phyloP scores from a whole-genome alignment of 2,113 vertebrate genomes.

The Pterophyllum scalare region DNA sequence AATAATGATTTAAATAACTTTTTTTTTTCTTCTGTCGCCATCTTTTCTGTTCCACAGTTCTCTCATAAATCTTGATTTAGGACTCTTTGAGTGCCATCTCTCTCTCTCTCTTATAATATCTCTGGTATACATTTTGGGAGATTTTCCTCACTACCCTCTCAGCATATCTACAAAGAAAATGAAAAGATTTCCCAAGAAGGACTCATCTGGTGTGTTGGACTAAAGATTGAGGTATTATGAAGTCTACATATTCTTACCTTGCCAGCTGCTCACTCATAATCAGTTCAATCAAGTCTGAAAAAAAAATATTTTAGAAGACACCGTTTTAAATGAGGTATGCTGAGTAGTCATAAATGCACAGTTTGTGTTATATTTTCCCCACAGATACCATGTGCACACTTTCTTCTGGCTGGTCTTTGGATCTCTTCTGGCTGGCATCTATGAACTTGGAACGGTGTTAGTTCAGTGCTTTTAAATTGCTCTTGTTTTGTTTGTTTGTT shows the following conservation, averaged over 20 bases:
- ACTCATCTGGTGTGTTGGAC: conserved; percentile 8
- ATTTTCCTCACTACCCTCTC: neutral
- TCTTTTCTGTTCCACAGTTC: neutral
- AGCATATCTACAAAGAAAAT: neutral
- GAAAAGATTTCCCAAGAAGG: neutral
- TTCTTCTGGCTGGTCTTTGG: neutral
- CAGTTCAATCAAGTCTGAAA: neutral
- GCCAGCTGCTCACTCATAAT: neutral
- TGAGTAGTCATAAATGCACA: neutral
- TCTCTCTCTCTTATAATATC: neutral
- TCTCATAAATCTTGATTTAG: neutral
- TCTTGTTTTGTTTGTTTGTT: neutral
- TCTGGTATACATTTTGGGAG: neutral
- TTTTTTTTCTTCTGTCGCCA: neutral
- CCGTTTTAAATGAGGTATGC: neutral
- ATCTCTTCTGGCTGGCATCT: neutral
- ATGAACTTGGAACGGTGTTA: neutral
- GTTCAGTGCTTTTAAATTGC: neutral
- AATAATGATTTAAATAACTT: neutral
- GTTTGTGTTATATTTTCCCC: neutral
- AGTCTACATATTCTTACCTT: neutral
- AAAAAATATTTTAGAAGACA: neutral
- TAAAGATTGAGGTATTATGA: neutral
- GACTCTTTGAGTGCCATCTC: neutral
- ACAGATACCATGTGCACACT: neutral